These are phyloP conservation scores for Varecia variegata DNA, from an alignment of 2,797 vertebrate species.

Conservation along the genomic window DNA sequence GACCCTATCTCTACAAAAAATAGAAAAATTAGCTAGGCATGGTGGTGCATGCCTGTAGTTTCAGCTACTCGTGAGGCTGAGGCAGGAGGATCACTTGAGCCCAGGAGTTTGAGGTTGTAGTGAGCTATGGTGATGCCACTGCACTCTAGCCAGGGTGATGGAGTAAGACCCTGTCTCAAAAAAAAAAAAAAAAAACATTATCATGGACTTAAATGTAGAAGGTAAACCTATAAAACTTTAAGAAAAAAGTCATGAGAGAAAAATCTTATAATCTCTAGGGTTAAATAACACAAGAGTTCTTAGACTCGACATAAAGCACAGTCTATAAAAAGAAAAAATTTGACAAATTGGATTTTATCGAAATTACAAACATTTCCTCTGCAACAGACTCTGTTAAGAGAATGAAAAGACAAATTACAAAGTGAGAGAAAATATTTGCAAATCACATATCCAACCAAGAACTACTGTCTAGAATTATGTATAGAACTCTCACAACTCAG, in stretches of 20 bases:
- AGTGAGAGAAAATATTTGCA: neutral
- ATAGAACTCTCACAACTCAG: neutral
- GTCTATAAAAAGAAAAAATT: neutral
- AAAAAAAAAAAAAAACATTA: neutral
- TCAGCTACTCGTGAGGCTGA: neutral
- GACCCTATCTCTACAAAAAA: neutral
- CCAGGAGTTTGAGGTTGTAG: neutral
- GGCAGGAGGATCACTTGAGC: neutral
- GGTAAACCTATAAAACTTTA: neutral
- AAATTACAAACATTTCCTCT: neutral
- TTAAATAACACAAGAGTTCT: neutral
- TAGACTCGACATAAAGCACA: neutral
- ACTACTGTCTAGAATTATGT: neutral
- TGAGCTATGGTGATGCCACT: neutral
- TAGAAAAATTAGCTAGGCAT: neutral
- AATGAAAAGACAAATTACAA: neutral
- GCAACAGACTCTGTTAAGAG: neutral
- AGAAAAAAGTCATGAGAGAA: neutral
- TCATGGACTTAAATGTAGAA: neutral
- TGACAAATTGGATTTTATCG: neutral
- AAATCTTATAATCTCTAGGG: neutral
- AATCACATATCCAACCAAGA: neutral
- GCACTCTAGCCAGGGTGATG: neutral
- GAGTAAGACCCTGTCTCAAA: neutral
- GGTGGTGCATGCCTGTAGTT: neutral